phyloP scores from a whole-genome alignment of 2,797 vertebrate species.

The Sebastes kiyomatsui region DNA sequence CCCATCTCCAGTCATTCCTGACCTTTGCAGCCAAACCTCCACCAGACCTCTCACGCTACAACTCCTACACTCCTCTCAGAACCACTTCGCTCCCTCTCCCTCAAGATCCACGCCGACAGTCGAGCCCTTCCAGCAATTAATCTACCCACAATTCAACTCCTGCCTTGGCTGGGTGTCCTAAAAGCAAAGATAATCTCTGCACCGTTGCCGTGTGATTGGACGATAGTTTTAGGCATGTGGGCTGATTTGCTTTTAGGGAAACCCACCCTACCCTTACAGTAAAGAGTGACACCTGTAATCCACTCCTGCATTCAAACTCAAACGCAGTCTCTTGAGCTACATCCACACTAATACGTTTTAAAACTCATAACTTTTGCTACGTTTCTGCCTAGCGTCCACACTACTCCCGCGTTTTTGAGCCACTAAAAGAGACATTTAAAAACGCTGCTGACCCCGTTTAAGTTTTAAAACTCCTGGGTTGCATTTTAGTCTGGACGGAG shows the following conservation, averaged over 20 bases:
- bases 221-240: neutral
- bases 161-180: slow-evolving; percentile 9
- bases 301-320: slow-evolving; percentile 8
- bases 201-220: slow-evolving; percentile 10
- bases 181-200: slow-evolving; percentile 22
- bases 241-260: slow-evolving; percentile 26
- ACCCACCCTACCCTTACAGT: neutral
- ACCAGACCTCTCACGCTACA: slow-evolving; percentile 25
- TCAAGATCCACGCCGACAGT: neutral
- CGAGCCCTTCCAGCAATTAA: neutral
- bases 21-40: slow-evolving; percentile 42
- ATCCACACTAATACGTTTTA: too few species aligned
- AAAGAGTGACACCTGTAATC: neutral
- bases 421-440: too few species aligned
- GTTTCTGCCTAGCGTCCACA: too few species aligned
- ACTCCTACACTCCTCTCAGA: slow-evolving; percentile 29
- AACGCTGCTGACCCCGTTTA: too few species aligned
- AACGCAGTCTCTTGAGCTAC: neutral
- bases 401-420: too few species aligned
- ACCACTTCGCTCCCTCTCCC: neutral
- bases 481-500: too few species aligned
- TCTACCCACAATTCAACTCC: slow-evolving; percentile 13
- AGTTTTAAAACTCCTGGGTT: too few species aligned
- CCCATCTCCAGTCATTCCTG: slow-evolving; percentile 24
- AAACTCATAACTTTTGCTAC: too few species aligned